These are phyloP conservation scores for Aphidius ervi DNA, from an alignment of 1,140 invertebrate species.

Conservation along the genomic window DNA sequence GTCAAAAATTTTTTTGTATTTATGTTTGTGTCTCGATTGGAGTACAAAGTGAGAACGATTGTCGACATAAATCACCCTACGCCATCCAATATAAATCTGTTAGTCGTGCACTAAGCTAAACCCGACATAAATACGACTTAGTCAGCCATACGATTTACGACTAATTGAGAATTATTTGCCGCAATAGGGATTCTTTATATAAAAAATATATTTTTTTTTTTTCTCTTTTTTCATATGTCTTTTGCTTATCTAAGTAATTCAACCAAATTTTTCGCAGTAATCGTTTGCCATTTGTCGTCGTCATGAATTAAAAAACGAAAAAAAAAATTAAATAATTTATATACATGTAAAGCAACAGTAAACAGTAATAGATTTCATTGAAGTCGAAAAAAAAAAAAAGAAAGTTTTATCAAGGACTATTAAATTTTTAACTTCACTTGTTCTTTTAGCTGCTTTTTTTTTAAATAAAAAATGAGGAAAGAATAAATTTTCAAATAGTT, in stretches of 20 bases:
- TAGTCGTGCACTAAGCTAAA: constrained; percentile 22
- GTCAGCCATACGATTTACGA: constrained; percentile 31
- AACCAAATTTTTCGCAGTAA: not conserved
- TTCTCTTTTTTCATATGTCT: not conserved
- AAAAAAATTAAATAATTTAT: too few species aligned
- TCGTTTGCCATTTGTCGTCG: not conserved
- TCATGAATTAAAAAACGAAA: not conserved
- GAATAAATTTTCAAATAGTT: too few species aligned
- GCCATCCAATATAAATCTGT: constrained; percentile 39
- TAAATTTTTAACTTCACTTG: too few species aligned
- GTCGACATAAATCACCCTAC: constrained; percentile 40
- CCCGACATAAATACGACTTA: constrained; percentile 46
- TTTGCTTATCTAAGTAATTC: constrained; percentile 1
- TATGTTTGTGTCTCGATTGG: constrained; percentile 10
- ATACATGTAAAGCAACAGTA: too few species aligned
- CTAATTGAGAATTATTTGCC: constrained; percentile 47
- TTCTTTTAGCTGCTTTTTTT: too few species aligned
- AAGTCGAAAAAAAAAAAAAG: too few species aligned
- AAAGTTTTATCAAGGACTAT: too few species aligned
- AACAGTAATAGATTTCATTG: too few species aligned
- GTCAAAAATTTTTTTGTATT: constrained; percentile 5
- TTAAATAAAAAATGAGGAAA: too few species aligned
- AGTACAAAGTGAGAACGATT: constrained; percentile 42
- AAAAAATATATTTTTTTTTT: constrained; percentile 3
- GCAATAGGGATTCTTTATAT: constrained; percentile 27